A percentile compares a stretch with the other conserved stretches of the same genome.
Conservation (phyloP, 2,113 vertebrate species). For the Plestiodon gilberti region DNA sequence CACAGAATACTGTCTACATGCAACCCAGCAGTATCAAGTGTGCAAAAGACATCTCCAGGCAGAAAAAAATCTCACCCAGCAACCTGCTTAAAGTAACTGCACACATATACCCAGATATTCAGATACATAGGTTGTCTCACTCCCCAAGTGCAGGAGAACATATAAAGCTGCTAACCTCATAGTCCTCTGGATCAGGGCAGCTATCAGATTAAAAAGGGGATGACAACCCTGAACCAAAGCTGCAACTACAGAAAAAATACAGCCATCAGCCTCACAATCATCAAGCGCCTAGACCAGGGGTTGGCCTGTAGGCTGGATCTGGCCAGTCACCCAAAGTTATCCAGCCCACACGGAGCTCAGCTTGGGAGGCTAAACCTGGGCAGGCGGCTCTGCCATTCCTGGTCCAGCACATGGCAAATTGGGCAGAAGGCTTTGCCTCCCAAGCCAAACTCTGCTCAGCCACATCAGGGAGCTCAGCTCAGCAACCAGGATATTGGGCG, state of each 20-base stretch:
- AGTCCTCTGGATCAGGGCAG: neutral
- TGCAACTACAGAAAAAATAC: neutral
- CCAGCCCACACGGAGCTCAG: too few species aligned
- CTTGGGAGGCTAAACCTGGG: too few species aligned
- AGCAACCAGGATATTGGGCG: too few species aligned
- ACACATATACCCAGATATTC: neutral
- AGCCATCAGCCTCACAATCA: neutral
- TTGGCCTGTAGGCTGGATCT: too few species aligned
- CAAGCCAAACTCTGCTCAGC: too few species aligned
- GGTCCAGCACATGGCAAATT: too few species aligned
- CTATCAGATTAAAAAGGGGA: neutral
- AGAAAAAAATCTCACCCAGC: neutral
- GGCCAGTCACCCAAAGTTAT: too few species aligned
- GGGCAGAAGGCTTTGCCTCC: too few species aligned
- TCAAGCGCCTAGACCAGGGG: neutral
- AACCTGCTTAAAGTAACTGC: neutral
- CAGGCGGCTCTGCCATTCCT: too few species aligned
- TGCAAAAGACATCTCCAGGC: neutral
- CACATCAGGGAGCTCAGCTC: too few species aligned
- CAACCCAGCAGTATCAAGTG: neutral
- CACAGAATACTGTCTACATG: neutral
- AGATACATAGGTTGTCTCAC: neutral
- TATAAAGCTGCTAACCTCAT: neutral
- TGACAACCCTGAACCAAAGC: neutral
- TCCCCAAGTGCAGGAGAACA: neutral